phyloP scores from a whole-genome alignment of 2,113 vertebrate genomes.

The Opisthocomus hoazin region DNA sequence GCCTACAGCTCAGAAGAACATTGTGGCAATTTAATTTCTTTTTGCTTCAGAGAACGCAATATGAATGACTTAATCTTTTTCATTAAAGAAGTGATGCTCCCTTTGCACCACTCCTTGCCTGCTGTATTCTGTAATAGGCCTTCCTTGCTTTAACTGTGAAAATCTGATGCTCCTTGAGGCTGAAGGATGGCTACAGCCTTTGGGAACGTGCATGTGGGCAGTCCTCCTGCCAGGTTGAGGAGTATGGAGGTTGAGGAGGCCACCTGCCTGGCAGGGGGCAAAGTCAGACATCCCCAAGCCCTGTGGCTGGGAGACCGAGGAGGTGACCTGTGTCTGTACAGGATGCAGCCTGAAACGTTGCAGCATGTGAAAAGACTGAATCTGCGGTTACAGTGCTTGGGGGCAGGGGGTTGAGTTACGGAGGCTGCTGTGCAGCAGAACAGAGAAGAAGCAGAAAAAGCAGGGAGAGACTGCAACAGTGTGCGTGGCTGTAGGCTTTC shows the following conservation, averaged over 20 bases:
- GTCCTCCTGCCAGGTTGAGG: background rate
- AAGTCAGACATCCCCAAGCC: too few relatives aligned
- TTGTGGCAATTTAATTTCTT: background rate
- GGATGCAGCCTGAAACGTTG: background rate
- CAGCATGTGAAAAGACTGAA: background rate
- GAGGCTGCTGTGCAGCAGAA: background rate
- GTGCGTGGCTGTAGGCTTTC: background rate
- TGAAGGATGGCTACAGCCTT: background rate
- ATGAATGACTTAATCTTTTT: background rate
- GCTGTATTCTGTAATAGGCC: background rate
- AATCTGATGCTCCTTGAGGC: background rate
- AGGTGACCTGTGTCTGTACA: background rate
- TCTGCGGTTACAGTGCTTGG: background rate
- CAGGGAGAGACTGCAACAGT: background rate
- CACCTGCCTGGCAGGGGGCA: background rate
- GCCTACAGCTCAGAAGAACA: background rate
- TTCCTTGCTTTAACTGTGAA: background rate
- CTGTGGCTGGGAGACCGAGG: too few relatives aligned
- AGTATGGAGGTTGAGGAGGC: background rate
- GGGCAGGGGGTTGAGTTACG: background rate
- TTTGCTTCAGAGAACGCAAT: background rate
- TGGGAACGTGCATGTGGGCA: fast-evolving
- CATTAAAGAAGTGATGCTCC: background rate
- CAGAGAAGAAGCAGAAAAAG: background rate
- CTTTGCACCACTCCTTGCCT: background rate